Evolutionary conservation across 2,113 vertebrate species (phyloP).

Genomic region (Lates calcarifer): DNA sequence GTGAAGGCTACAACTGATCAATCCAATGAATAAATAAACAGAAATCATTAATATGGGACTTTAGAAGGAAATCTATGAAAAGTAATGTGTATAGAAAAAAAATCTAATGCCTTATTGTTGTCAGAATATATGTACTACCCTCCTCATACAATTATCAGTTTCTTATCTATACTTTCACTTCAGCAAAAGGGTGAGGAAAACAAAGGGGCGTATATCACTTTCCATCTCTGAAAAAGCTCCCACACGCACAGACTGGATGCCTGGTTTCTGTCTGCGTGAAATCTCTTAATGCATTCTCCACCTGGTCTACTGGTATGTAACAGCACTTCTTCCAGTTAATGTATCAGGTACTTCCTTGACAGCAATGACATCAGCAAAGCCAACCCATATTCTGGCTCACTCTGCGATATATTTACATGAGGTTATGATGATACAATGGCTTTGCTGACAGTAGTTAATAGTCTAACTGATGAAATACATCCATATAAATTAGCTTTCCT

Average conservation of each 20-base stretch:
- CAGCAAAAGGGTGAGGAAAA: neutral
- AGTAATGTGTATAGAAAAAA: neutral
- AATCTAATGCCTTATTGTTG: neutral
- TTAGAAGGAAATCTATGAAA: constrained; percentile 3
- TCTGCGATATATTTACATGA: neutral
- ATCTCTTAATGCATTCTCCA: constrained; percentile 61
- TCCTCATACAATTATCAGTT: neutral
- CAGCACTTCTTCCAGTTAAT: constrained; percentile 27
- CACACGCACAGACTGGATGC: constrained; percentile 56
- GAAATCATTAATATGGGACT: constrained; percentile 12
- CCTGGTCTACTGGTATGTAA: constrained; percentile 25
- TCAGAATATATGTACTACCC: neutral
- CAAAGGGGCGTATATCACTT: constrained; percentile 20
- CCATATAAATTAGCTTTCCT: constrained; percentile 1
- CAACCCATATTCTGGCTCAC: neutral
- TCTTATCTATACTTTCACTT: constrained; percentile 47
- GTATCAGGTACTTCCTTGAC: constrained; percentile 40
- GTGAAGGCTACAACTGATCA: constrained; percentile 41
- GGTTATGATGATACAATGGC: neutral
- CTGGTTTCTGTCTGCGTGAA: constrained; percentile 46
- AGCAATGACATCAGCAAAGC: neutral
- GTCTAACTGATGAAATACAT: neutral
- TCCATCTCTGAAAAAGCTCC: constrained; percentile 44
- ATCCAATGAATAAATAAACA: constrained; percentile 61
- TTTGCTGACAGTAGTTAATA: neutral